A percentile compares a stretch with the other conserved stretches of the same genome.
phyloP scores from a whole-genome alignment of 2,888 invertebrate genomes.

The Antitype chi region DNA sequence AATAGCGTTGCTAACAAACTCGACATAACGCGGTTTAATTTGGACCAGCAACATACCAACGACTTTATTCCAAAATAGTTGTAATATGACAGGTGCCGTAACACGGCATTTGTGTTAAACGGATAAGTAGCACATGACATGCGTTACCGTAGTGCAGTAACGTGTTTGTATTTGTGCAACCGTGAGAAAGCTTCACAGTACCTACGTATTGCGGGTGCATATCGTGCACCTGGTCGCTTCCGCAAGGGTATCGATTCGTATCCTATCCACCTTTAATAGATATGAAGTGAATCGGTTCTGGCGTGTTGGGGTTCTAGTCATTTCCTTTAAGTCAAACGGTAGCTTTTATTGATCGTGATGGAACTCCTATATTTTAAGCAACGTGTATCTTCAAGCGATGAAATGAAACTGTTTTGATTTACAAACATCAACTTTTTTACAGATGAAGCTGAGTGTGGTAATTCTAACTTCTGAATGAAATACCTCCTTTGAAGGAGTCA shows the following conservation, averaged over 20 bases:
- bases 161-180: conserved; percentile 65
- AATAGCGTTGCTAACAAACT: conserved; percentile 20
- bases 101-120: conserved; percentile 26
- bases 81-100: conserved; percentile 27
- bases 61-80: conserved; percentile 35
- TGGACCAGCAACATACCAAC: conserved; percentile 16
- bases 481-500: not conserved
- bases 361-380: not conserved
- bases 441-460: not conserved
- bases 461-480: conserved; percentile 1
- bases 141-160: conserved; percentile 39
- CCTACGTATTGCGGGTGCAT: conserved; percentile 43
- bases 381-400: not conserved
- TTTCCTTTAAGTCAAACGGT: not conserved
- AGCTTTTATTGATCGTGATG: not conserved
- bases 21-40: conserved; percentile 20
- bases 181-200: conserved; percentile 70
- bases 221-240: conserved; percentile 71
- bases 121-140: conserved; percentile 39
- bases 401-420: not conserved
- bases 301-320: conserved; percentile 10
- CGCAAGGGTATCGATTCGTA: conserved; percentile 71
- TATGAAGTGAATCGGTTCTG: conserved; percentile 67
- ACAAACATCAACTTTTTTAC: not conserved
- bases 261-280: conserved; percentile 67